Evolutionary conservation across 2,113 vertebrate species (phyloP).

Genomic region (Oryzias woworae): DNA sequence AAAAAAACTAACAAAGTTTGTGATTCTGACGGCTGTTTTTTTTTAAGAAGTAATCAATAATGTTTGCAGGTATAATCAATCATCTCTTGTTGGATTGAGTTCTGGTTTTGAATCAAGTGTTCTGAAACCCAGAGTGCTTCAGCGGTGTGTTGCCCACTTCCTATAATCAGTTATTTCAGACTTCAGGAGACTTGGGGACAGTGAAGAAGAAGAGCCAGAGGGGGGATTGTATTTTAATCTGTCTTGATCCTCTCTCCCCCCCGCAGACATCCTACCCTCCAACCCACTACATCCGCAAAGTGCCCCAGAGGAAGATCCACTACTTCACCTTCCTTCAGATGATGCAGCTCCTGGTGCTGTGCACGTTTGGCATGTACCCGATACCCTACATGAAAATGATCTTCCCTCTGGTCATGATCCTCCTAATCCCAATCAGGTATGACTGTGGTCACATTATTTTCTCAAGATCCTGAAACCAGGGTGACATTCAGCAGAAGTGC

Average conservation of each 20-base stretch:
- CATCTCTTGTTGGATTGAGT: background rate
- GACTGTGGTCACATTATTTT: background rate
- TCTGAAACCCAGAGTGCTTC: slow-evolving; percentile 9
- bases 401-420: slow-evolving; percentile 96
- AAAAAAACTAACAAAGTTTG: too few species aligned
- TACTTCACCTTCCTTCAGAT: slow-evolving; percentile 98
- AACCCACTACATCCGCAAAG: slow-evolving; percentile 95
- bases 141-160: slow-evolving; percentile 30
- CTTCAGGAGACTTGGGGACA: slow-evolving; percentile 23
- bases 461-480: slow-evolving; percentile 14
- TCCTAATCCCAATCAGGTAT: slow-evolving; percentile 96
- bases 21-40: too few species aligned
- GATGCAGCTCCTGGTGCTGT: slow-evolving; percentile 93
- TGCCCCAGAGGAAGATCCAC: slow-evolving; percentile 99
- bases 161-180: slow-evolving; percentile 20
- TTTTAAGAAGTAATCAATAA: too few species aligned
- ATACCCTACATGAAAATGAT: slow-evolving; percentile 99
- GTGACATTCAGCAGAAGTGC: slow-evolving; percentile 12
- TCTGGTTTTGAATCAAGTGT: slow-evolving; percentile 1
- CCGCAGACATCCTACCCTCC: slow-evolving; percentile 94
- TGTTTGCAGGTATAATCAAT: background rate
- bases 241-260: slow-evolving; percentile 41
- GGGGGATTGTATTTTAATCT: slow-evolving; percentile 53
- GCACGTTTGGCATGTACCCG: slow-evolving; percentile 93
- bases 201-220: slow-evolving; percentile 15